phyloP scores from a whole-genome alignment of 92 coral and sea anemone genomes.

The Actinernus sp. region DNA sequence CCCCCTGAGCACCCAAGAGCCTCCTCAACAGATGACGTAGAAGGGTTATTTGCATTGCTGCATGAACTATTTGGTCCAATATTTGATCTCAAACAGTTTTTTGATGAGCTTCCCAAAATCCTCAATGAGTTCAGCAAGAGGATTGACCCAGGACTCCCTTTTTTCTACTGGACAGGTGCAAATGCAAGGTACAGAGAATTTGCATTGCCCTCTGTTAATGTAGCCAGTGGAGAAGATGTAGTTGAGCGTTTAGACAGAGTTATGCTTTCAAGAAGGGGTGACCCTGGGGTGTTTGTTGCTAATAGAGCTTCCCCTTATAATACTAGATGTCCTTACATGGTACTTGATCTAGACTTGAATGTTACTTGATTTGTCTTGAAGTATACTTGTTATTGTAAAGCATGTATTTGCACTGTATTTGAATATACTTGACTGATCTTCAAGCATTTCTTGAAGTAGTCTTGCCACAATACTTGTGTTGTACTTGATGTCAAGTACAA shows the following conservation, averaged over 20 bases:
- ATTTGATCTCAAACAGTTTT: conserved; percentile 64
- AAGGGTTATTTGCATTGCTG: conserved; percentile 54
- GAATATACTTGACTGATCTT: too few relatives aligned
- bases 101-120: conserved; percentile 60
- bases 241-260: conserved; percentile 34
- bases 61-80: conserved; percentile 66
- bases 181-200: conserved; percentile 63
- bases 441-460: too few relatives aligned
- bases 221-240: conserved; percentile 56
- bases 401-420: too few relatives aligned
- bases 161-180: conserved; percentile 72
- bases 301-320: too few relatives aligned
- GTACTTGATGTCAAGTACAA: too few relatives aligned
- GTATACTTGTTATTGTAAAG: conserved; percentile 22
- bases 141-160: conserved; percentile 49
- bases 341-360: too few relatives aligned
- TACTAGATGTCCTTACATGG: too few relatives aligned
- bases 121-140: conserved; percentile 68
- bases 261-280: too few relatives aligned
- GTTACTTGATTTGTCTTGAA: too few relatives aligned
- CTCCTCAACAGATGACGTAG: conserved; percentile 76
- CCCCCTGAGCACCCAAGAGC: conserved; percentile 74
- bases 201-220: conserved; percentile 62
- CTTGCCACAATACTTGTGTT: too few relatives aligned
- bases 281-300: too few relatives aligned